phyloP scores from a whole-genome alignment of 2,113 vertebrate species.

The Mesembrinibis cayennensis region DNA sequence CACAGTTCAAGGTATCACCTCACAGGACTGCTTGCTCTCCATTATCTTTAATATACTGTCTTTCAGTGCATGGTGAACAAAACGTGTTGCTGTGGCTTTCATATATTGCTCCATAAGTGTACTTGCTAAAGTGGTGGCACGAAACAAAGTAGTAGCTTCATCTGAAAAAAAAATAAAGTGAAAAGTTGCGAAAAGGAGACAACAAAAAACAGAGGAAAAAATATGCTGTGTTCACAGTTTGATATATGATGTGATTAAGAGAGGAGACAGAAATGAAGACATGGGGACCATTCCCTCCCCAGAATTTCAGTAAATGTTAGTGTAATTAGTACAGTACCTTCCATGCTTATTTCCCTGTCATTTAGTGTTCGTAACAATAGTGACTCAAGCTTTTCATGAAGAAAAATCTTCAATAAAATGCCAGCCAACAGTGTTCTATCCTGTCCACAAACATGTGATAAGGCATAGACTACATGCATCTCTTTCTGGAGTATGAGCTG shows the following conservation, averaged over 20 bases:
- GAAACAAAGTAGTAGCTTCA: slow-evolving; percentile 95
- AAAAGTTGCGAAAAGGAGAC: neutral
- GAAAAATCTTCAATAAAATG: slow-evolving; percentile 92
- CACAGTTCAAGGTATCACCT: slow-evolving; percentile 76
- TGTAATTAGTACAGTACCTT: slow-evolving; percentile 78
- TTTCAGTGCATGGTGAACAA: slow-evolving; percentile 94
- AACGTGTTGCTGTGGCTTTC: slow-evolving; percentile 95
- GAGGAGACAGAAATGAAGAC: neutral
- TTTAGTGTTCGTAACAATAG: slow-evolving; percentile 91
- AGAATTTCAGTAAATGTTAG: neutral
- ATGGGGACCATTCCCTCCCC: neutral
- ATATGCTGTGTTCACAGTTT: neutral
- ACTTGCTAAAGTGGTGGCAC: slow-evolving; percentile 95
- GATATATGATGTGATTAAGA: neutral
- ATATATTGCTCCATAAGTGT: slow-evolving; percentile 99
- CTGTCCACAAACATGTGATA: slow-evolving; percentile 96
- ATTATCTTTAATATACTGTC: slow-evolving; percentile 95
- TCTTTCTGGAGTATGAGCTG: slow-evolving; percentile 94
- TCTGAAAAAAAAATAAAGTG: slow-evolving; percentile 72
- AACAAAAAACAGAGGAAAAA: neutral
- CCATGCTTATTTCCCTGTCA: slow-evolving; percentile 94
- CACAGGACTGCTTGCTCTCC: slow-evolving; percentile 98
- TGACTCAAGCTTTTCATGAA: slow-evolving; percentile 91
- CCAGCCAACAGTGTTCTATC: slow-evolving; percentile 93
- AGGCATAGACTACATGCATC: slow-evolving; percentile 90